A percentile compares a stretch with the other conserved stretches of the same genome.
Conservation (phyloP, 2,113 vertebrate species). For the Melanocharis versteri region DNA sequence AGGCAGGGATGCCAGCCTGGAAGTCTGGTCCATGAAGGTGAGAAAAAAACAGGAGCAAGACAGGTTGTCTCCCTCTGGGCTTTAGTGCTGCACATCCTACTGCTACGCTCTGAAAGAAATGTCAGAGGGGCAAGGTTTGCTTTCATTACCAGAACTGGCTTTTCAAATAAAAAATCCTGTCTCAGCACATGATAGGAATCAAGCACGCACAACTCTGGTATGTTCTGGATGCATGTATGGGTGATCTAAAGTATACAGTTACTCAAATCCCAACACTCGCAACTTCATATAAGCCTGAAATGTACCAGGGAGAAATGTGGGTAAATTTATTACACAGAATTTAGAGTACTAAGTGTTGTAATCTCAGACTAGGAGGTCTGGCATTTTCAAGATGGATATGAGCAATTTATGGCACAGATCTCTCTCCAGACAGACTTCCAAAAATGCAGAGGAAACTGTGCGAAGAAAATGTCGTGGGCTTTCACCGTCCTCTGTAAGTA, state of each 20-base stretch:
- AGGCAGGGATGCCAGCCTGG: background rate
- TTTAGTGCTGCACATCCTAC: background rate
- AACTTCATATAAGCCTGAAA: background rate
- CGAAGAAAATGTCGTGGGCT: background rate
- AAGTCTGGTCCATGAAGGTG: background rate
- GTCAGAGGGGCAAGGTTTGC: background rate
- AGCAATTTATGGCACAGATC: background rate
- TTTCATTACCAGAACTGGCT: background rate
- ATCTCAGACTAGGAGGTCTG: background rate
- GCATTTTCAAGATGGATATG: background rate
- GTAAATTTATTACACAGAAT: background rate
- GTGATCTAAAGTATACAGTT: background rate
- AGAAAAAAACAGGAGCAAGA: background rate
- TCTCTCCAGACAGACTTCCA: background rate
- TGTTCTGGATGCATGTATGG: background rate
- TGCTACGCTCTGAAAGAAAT: background rate
- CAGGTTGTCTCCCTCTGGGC: background rate
- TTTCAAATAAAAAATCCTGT: background rate
- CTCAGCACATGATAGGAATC: background rate
- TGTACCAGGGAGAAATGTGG: background rate
- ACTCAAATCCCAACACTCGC: background rate
- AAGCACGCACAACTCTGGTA: fast-evolving
- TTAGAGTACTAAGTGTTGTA: background rate
- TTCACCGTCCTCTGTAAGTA: background rate
- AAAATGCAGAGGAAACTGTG: background rate